Base-by-base conservation (phyloP, 2,797 vertebrate species). In the Bucorvus abyssinicus region DNA sequence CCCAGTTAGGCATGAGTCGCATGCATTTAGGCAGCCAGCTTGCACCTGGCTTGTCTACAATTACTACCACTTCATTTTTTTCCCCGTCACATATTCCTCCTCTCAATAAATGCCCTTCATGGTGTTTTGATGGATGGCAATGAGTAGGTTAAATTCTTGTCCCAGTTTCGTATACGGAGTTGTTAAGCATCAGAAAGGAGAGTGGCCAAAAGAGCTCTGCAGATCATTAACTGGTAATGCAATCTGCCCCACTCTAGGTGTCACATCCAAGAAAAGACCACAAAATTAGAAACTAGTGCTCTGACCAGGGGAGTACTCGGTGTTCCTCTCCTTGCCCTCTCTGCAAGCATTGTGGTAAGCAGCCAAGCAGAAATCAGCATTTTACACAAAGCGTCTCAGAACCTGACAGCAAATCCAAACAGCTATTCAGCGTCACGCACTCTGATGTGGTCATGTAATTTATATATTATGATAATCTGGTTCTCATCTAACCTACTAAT, bases 181-280 rank as follows among this genome's bases (percentile, higher is more conserved):
- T 78, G 55, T 78, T 90, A 91, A 81, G 73, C 55, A 75, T 86
- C 89, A 94, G 87, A 95, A 84, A 81, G 19, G 27, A 95, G 20
- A 84, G 73, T 10, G 8, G 73, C 71, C 79, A 89, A 86, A 85
- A 91, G 29, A 91, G 20, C 57, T 38, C 30, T 40, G 82, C 89
- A 90, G 83, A 82, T 90, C 94, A 60, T 97, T 96, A 97, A 91
- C 69, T n/a, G n/a, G 94, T 91, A 96, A 96, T 1, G 7, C 36
- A 88, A 96, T 94, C 87, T 91, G 67, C 63, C 34, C 44, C 57
- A 15, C 49, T 90, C 59, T 59, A 87, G 67, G 91, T 94, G 79
- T 88, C 85, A 93, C 74, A 89, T 94, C 59, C 94, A 96, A 95
- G 89, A 88, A 93, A 84, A 94, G 80, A 94, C 80, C 95, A 90